Evolutionary conservation across 2,113 vertebrate genomes (phyloP), one percentile per base, ranked within the genome.

Genomic region (Trichechus manatus): DNA sequence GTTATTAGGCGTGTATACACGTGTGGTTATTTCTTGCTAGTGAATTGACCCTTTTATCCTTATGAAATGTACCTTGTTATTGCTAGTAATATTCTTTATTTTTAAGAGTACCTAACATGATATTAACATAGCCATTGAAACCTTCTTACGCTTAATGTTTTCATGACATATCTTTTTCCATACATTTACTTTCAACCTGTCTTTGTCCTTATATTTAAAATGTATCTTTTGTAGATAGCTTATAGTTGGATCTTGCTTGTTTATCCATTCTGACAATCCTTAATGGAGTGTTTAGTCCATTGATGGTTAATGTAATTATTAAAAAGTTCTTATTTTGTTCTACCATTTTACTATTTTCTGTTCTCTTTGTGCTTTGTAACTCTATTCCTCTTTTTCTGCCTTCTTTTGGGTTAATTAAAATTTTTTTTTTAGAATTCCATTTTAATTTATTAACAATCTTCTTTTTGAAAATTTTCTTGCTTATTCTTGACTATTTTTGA

Each of bases 401-500:
- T 80, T 63, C n/a, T 68, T 77, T 93, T 70, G 42, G 15, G 13
- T 85, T 85, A 75, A 61, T 6, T 39, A 13, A 53, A 53, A 53
- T 53, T 68, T 42, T 4, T 61, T 74, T 36, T 82, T 78, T 82
- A 61, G 47, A 87, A 85, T 94, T 88, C 36, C 14, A 94, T 85
- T 83, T 96, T 77, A 91, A 68, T 50, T 83, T 91, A 82, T 78
- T 77, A 63, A 11, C 22, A 89, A 94, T 66, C 42, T 89, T 83
- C 87, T 33, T 80, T 95, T 85, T 91, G 13, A 95, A 83, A 20
- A 80, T 77, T 93, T 85, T 93, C 56, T 90, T 89, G 59, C 86
- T 93, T 85, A 75, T 80, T 80, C 44, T 94, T 94, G n/a, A 87
- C 29, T 80, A 77, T 81, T 81, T 39, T 94, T 95, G n/a, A 83